phyloP scores from a whole-genome alignment of 1,140 invertebrate species.

The Halesus radiatus region DNA sequence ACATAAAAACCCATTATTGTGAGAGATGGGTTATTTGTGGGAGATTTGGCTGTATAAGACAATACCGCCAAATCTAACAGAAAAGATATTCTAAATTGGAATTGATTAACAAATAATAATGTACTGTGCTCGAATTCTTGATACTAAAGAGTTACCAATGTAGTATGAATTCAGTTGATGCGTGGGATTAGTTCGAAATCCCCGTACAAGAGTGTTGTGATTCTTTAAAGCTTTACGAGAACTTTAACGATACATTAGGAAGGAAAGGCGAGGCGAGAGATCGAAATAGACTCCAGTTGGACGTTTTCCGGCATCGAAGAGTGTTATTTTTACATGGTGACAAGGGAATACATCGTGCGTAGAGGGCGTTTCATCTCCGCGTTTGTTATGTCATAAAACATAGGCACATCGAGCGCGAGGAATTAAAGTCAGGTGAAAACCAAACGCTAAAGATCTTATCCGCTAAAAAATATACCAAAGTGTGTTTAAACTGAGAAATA shows the following conservation, averaged over 20 bases:
- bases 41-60: too few species aligned
- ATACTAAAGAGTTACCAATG: background rate
- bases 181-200: background rate
- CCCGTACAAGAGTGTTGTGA: background rate
- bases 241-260: constrained; percentile 29
- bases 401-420: background rate
- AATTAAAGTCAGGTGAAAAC: constrained; percentile 22
- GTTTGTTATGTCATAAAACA: constrained; percentile 23
- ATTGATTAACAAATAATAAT: too few species aligned
- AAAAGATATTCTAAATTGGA: too few species aligned
- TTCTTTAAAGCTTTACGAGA: constrained; percentile 24
- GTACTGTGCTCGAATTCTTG: too few species aligned
- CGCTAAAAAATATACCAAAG: too few species aligned
- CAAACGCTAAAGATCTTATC: background rate
- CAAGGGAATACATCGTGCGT: constrained; percentile 39
- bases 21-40: too few species aligned
- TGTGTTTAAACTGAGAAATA: too few species aligned
- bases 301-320: constrained; percentile 44
- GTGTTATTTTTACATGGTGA: constrained; percentile 48
- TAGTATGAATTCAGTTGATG: background rate
- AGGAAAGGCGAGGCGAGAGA: background rate
- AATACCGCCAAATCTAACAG: too few species aligned
- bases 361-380: constrained; percentile 18
- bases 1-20: too few species aligned
- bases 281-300: constrained; percentile 43